These are phyloP conservation scores for Coelogynopora nodosa DNA, from an alignment of 2,888 invertebrate genomes.

Conservation along the genomic window DNA sequence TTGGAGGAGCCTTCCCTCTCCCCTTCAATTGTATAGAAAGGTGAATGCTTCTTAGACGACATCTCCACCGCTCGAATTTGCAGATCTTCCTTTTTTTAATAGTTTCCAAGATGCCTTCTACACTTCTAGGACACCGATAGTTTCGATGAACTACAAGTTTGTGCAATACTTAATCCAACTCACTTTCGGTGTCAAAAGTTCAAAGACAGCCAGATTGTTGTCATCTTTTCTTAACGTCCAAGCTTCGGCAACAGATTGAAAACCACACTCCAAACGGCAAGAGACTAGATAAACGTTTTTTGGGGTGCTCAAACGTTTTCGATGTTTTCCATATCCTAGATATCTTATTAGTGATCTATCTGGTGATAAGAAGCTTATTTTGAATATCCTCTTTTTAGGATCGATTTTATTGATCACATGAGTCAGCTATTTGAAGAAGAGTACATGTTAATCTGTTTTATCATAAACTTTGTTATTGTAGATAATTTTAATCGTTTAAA, in stretches of 20 bases:
- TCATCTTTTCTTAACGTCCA: neutral
- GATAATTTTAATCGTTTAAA: no score
- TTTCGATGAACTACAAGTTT: neutral
- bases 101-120: neutral
- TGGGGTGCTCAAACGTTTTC: neutral
- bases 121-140: neutral
- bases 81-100: neutral
- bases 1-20: neutral
- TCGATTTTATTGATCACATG: neutral
- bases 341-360: neutral
- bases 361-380: neutral
- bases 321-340: neutral
- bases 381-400: neutral
- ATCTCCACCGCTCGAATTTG: neutral
- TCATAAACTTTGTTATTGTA: no score
- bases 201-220: neutral
- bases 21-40: neutral
- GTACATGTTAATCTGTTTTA: neutral
- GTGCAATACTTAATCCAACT: neutral
- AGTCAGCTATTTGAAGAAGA: neutral
- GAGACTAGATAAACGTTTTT: neutral
- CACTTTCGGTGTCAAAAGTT: neutral
- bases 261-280: neutral
- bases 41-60: neutral
- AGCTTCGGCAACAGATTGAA: neutral